Percentiles rank a stretch among this genome's conserved stretches.
phyloP scores from a whole-genome alignment of 2,113 vertebrate genomes.

The Clarias magur region DNA sequence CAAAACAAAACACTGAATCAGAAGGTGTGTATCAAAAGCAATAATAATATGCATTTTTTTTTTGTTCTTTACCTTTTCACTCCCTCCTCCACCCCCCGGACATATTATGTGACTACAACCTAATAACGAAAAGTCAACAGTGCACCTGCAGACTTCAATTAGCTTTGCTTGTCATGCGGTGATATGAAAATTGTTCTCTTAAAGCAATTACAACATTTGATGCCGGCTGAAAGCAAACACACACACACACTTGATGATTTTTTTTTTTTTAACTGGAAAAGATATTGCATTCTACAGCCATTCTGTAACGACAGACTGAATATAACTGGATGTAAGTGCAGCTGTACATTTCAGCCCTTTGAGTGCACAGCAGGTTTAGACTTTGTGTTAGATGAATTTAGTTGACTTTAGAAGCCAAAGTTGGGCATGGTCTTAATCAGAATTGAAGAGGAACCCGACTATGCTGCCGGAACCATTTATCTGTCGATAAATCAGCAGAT shows the following conservation, averaged over 20 bases:
- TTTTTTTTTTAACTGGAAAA: constrained; percentile 33
- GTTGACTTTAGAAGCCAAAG: background rate
- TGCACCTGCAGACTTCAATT: background rate
- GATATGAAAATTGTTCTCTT: background rate
- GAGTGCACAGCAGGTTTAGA: background rate
- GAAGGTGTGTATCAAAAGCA: too few species aligned
- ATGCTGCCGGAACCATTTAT: background rate
- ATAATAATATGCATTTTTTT: too few species aligned
- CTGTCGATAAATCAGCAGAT: background rate
- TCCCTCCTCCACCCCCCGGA: too few species aligned
- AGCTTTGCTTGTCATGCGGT: background rate
- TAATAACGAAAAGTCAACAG: background rate
- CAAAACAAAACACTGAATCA: too few species aligned
- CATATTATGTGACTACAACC: background rate
- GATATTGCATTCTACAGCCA: background rate
- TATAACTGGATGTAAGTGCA: background rate
- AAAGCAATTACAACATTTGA: background rate
- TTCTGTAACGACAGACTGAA: background rate
- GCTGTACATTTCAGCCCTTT: background rate
- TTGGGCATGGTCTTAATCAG: background rate
- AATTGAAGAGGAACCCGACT: background rate
- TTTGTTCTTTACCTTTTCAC: too few species aligned
- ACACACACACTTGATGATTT: background rate
- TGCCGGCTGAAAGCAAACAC: background rate
- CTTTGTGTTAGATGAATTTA: background rate